Evolutionary conservation across 2,113 vertebrate genomes (phyloP).

Genomic region (Synodontis membranacea): DNA sequence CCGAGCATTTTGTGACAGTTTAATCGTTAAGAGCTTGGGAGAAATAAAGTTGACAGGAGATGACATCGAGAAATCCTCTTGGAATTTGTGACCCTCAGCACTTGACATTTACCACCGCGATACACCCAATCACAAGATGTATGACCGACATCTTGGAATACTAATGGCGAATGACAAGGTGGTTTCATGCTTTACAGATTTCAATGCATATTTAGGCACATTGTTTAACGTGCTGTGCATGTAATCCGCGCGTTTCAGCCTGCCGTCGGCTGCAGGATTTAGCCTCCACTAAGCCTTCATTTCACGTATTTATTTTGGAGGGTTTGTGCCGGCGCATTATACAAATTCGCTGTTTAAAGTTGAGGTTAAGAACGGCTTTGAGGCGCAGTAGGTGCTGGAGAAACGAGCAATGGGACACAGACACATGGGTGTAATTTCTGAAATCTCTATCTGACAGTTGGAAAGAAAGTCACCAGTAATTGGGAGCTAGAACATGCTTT

Average conservation of each 20-base stretch:
- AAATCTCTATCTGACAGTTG: slow-evolving; percentile 65
- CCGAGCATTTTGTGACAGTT: slow-evolving; percentile 43
- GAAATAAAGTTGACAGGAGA: slow-evolving; percentile 51
- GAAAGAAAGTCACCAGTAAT: slow-evolving; percentile 69
- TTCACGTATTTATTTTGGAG: slow-evolving; percentile 70
- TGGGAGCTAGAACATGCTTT: slow-evolving; percentile 65
- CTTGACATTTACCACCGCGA: slow-evolving; percentile 59
- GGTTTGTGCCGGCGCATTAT: slow-evolving; percentile 66
- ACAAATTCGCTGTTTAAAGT: slow-evolving; percentile 73
- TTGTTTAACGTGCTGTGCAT: slow-evolving; percentile 74
- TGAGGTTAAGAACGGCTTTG: slow-evolving; percentile 72
- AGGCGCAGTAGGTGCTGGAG: slow-evolving; percentile 62
- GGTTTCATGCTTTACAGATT: slow-evolving; percentile 72
- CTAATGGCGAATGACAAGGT: slow-evolving; percentile 76
- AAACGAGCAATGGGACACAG: slow-evolving; percentile 65
- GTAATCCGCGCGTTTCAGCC: slow-evolving; percentile 72
- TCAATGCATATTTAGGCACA: slow-evolving; percentile 75
- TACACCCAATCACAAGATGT: slow-evolving; percentile 61
- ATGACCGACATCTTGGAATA: slow-evolving; percentile 69
- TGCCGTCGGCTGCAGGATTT: slow-evolving; percentile 71
- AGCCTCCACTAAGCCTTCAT: slow-evolving; percentile 70
- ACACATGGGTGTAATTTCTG: slow-evolving; percentile 56
- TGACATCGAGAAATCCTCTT: slow-evolving; percentile 50
- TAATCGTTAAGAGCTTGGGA: slow-evolving; percentile 43
- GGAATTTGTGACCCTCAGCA: slow-evolving; percentile 48